phyloP scores from a whole-genome alignment of 35 echinoderm and acorn worm species.

The Apostichopus californicus region DNA sequence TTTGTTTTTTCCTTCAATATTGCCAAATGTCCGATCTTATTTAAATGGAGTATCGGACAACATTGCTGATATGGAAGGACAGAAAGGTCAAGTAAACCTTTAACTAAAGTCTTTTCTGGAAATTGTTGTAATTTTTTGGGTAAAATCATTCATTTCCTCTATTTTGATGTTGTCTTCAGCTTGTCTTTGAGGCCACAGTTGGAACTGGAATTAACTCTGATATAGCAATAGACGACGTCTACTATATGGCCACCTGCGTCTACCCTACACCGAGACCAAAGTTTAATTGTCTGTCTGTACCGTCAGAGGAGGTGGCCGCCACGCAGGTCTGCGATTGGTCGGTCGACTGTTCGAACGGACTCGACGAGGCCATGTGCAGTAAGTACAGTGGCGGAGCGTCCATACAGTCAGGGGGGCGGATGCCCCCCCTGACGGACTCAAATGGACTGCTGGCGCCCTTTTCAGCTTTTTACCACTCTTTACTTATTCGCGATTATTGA shows the following conservation, averaged over 20 bases:
- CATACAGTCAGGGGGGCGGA: no score
- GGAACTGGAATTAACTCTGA: background rate
- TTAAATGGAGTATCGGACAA: no score
- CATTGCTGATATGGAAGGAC: no score
- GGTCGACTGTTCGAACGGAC: conserved; percentile 23
- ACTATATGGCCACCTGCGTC: background rate
- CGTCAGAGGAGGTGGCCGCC: background rate
- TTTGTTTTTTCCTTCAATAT: no score
- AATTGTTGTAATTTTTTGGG: background rate
- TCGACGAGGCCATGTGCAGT: conserved; percentile 65
- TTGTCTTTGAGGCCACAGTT: background rate
- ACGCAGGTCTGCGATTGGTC: conserved; percentile 62
- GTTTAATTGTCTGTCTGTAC: conserved; percentile 38
- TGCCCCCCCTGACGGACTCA: no score
- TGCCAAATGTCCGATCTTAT: no score
- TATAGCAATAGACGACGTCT: conserved; percentile 60
- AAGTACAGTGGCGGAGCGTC: background rate
- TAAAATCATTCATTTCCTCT: background rate
- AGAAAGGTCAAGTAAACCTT: no score
- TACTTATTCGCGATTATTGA: no score
- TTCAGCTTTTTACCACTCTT: no score
- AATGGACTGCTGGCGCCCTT: no score
- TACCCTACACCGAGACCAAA: conserved; percentile 10
- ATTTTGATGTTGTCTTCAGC: background rate
- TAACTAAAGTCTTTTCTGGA: no score